These are phyloP conservation scores for Galendromus occidentalis DNA, from an alignment of 1,140 invertebrate genomes.

Conservation along the genomic window DNA sequence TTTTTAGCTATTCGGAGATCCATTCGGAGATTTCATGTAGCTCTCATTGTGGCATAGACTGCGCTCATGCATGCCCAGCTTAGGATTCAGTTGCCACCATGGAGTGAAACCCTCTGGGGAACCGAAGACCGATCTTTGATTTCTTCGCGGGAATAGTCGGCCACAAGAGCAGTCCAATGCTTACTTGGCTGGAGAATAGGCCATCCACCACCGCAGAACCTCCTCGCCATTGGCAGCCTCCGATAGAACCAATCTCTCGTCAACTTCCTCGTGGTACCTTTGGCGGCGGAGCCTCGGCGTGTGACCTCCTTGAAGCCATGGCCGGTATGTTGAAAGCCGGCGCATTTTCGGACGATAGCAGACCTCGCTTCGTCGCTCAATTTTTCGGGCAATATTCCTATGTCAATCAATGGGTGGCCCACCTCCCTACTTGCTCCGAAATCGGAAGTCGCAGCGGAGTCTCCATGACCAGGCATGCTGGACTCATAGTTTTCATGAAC, in stretches of 20 bases:
- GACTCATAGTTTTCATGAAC: too few species aligned
- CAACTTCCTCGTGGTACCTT: background rate
- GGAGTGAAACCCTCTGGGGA: background rate
- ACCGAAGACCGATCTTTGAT: background rate
- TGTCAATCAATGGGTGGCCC: too few species aligned
- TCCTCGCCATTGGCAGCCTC: background rate
- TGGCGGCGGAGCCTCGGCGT: background rate
- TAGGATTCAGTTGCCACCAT: conserved; percentile 9
- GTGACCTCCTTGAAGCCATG: conserved; percentile 1
- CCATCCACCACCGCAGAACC: background rate
- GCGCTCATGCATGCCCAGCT: background rate
- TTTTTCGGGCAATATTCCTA: too few species aligned
- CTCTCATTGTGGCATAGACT: background rate
- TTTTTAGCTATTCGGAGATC: too few species aligned
- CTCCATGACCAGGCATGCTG: too few species aligned
- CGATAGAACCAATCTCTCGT: conserved; percentile 8
- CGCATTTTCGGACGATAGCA: too few species aligned
- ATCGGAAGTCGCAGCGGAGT: too few species aligned
- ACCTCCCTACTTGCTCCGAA: too few species aligned
- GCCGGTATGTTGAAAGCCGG: background rate
- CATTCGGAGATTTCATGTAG: conserved; percentile 8
- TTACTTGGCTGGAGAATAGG: conserved; percentile 4
- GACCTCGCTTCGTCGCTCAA: too few species aligned
- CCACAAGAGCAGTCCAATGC: conserved; percentile 9
- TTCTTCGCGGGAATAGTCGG: background rate